Base-by-base conservation (phyloP, 2,113 vertebrate genomes). In the Ovis canadensis region DNA sequence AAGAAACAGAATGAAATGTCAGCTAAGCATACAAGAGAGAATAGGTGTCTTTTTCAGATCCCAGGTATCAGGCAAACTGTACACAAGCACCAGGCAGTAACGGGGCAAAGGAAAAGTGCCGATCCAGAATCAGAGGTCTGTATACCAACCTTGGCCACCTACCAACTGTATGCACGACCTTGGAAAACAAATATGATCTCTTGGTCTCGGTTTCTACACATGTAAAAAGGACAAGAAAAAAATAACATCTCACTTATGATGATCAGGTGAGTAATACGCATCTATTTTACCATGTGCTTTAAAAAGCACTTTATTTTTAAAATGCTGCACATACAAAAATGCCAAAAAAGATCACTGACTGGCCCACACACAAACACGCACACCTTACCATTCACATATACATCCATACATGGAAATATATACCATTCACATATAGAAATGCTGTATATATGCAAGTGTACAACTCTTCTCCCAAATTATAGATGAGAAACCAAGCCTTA, bases 1-100 rank as follows among this genome's bases (percentile, higher is more conserved):
- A 90, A 43, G 83, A 96, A 90, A 87, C 71, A 97, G 83, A 96
- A 96, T 62, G 84, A 85, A 94, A 85, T 77, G 91, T 92, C 96
- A 93, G 78, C 15, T 4, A 13, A 87, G 82, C 31, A 36, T 25
- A 14, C 1, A 12, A 9, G 7, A 50, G 62, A 93, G 29, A 62
- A 87, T 1, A 2, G 48, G 74, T n/a, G 29, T 95, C 92, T 94
- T 82, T 88, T 54, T 96, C 71, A 55, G 48, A 96, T 57, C 15
- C 31, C 40, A 40, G 3, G 11, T 50, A 36, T 67, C 86, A 62
- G 45, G 36, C 17, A 74, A 33, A 77, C 92, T 16, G 5, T 3
- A 21, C 50, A 21, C 5, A 3, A 12, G 43, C 36, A 16, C 10
- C 67, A 78, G 54, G 33, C 55, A 87, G 36, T n/a, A 3, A 0